These are phyloP conservation scores for Mylabris phalerata DNA, from an alignment of 1,140 invertebrate genomes.

Conservation along the genomic window DNA sequence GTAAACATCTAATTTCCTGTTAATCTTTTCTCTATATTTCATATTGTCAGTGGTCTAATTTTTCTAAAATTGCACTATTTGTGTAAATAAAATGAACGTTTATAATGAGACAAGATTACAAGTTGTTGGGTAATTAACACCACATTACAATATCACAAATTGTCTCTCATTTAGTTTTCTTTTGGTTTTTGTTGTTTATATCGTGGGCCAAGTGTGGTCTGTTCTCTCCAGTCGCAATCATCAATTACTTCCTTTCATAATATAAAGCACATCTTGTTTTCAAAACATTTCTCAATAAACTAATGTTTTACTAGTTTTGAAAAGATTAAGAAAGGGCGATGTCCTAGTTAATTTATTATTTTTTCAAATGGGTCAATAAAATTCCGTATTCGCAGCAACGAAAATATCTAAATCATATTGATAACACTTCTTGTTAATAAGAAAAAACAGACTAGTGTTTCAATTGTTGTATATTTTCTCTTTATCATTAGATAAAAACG, in stretches of 20 bases:
- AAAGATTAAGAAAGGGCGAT: constrained; percentile 5
- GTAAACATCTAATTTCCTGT: constrained; percentile 11
- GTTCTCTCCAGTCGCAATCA: constrained; percentile 6
- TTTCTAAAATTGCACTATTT: no score
- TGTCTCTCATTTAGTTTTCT: no score
- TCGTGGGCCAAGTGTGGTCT: constrained; percentile 4
- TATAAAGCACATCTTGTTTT: constrained; percentile 13
- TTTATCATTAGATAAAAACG: constrained; percentile 7
- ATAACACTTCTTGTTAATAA: background rate
- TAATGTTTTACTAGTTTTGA: constrained; percentile 4
- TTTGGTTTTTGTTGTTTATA: no score
- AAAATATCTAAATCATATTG: no score
- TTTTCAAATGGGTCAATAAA: background rate
- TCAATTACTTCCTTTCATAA: constrained; percentile 18
- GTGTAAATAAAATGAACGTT: no score
- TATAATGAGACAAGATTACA: no score
- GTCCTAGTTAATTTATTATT: constrained; percentile 10
- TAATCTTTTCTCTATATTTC: background rate
- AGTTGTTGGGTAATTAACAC: no score
- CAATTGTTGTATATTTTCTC: constrained; percentile 2
- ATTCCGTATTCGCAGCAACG: background rate
- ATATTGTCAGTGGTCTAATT: background rate
- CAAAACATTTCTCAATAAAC: background rate
- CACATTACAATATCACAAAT: no score
- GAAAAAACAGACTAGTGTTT: background rate